Conservation (phyloP, 2,888 invertebrate species). For the Hyles lineata region DNA sequence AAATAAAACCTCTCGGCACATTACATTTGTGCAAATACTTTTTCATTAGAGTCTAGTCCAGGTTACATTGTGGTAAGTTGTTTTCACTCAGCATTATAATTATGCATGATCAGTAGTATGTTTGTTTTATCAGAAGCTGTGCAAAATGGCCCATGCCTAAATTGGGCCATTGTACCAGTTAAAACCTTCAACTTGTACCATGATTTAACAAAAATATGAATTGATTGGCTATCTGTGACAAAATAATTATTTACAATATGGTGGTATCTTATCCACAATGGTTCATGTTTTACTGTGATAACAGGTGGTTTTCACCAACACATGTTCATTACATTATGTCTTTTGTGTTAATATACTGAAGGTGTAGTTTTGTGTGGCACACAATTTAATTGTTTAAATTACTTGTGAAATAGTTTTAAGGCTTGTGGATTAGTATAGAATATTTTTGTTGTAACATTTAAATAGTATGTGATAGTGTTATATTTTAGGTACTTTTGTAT, state of each 20-base stretch:
- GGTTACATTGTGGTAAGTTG: too few species aligned
- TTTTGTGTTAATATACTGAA: background rate
- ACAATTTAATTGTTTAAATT: conserved; percentile 27
- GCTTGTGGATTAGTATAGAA: too few species aligned
- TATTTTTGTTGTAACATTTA: too few species aligned
- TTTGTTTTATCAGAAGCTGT: background rate
- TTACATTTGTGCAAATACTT: too few species aligned
- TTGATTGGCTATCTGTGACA: background rate
- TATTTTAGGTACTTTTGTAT: too few species aligned
- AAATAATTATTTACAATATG: background rate
- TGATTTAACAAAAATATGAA: background rate
- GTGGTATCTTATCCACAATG: background rate
- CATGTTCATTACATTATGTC: background rate
- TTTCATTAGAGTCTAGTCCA: too few species aligned
- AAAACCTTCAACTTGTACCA: background rate
- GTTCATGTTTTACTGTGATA: background rate
- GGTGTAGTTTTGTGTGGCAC: background rate
- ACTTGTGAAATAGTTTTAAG: background rate
- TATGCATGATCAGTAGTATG: background rate
- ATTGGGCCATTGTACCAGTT: background rate
- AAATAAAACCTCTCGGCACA: too few species aligned
- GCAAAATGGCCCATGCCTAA: background rate
- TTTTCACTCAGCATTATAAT: too few species aligned
- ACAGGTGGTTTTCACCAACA: background rate
- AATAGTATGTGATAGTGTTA: too few species aligned